A percentile compares a stretch with the other conserved stretches of the same genome.
These are phyloP conservation scores for Cataglyphis altisquamis DNA, from an alignment of 2,888 invertebrate genomes.

Conservation along the genomic window DNA sequence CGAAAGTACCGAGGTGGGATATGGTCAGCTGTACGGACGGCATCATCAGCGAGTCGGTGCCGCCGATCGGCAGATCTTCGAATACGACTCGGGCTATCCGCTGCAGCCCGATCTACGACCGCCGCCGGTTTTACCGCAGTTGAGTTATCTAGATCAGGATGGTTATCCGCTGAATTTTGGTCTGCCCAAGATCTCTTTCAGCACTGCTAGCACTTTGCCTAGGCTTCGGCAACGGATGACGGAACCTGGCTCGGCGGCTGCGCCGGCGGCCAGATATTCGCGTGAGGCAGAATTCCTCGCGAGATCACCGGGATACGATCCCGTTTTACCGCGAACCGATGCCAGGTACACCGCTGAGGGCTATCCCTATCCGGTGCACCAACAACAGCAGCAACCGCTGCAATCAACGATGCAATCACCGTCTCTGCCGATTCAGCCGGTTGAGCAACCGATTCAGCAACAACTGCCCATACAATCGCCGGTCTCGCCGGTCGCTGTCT, in stretches of 20 bases:
- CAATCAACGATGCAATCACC: constrained; percentile 53
- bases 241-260: constrained; percentile 86
- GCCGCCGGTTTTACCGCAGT: constrained; percentile 75
- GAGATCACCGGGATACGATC: constrained; percentile 85
- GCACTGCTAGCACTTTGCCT: constrained; percentile 92
- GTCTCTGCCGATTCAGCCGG: constrained; percentile 74
- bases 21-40: constrained; percentile 75
- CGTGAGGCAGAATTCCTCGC: constrained; percentile 90
- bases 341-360: constrained; percentile 93
- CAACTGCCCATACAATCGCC: constrained; percentile 76
- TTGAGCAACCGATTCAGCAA: constrained; percentile 86
- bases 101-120: constrained; percentile 80
- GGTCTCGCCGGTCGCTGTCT: constrained; percentile 80
- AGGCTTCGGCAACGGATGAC: constrained; percentile 88
- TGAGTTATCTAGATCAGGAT: constrained; percentile 90
- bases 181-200: constrained; percentile 89
- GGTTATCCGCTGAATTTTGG: constrained; percentile 94
- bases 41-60: constrained; percentile 72
- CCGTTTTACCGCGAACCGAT: constrained; percentile 77
- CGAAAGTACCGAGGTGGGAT: constrained; percentile 76
- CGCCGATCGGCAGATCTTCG: constrained; percentile 76
- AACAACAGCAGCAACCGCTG: constrained; percentile 73
- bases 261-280: constrained; percentile 88
- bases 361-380: constrained; percentile 89
- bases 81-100: constrained; percentile 82